Base-by-base conservation (phyloP, 2,797 vertebrate genomes). In the Erethizon dorsatum region DNA sequence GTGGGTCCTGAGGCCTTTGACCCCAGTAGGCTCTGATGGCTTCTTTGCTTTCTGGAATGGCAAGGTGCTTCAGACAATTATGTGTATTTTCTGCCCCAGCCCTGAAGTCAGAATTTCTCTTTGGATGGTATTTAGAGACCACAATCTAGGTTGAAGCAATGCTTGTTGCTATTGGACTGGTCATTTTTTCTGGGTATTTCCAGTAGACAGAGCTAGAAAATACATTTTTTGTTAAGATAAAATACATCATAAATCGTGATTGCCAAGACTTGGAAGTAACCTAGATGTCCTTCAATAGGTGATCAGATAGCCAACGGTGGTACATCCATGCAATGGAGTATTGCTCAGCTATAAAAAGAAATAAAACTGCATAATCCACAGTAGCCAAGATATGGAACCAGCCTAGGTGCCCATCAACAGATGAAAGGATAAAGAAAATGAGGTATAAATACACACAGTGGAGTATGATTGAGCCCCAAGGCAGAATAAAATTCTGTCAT, bases 111-210 rank as follows among this genome's bases (percentile, higher is more conserved):
- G 41, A 50, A 4, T 94, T 90, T 89, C 9, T 80, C 80, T 84
- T 90, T 67, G 65, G 71, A 31, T 88, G 45, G 54, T 28, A 20
- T 20, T 75, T 67, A 91, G 79, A 89, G n/a, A 91, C 45, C 83
- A 80, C 13, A 73, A 0, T 37, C 37, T 84, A 47, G 59, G n/a
- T 67, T 78, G 90, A 88, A 63, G 47, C 7, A 17, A 77, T n/a
- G 33, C 17, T 71, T 37, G 20, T 67, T 41, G 31, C 79, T 83
- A 12, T 18, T n/a, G 37, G 28, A 8, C n/a, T 94, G 12, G 11
- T 80, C 52, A 41, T 83, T 33, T 41, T 88, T 82, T 92, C 84
- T 88, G 37, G n/a, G 50, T 13, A 57, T 87, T 91, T 89, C 87
- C 67, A 69, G 67, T 52, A 57, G 56, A 52, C 56, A 79, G 28